These are phyloP conservation scores for Vireo altiloquus DNA, from an alignment of 2,113 vertebrate genomes.

Conservation along the genomic window DNA sequence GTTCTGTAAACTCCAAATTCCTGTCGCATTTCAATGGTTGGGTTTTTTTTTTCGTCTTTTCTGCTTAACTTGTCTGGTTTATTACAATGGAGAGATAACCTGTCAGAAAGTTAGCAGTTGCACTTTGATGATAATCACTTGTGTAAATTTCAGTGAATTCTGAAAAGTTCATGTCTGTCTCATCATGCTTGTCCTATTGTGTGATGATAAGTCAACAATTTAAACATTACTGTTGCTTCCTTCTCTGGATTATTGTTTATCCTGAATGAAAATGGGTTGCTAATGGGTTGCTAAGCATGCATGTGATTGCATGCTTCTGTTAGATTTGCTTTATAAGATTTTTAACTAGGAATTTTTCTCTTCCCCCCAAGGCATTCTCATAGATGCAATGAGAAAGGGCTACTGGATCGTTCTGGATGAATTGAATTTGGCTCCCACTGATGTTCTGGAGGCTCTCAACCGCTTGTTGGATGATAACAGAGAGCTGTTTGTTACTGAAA, in stretches of 20 bases:
- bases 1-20: not conserved
- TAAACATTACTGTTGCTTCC: not conserved
- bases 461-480: constrained; percentile 94
- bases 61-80: not conserved
- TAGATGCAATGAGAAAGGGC: constrained; percentile 95
- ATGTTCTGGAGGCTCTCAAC: constrained; percentile 96
- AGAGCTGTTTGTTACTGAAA: constrained; percentile 93
- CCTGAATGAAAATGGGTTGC: not conserved
- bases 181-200: not conserved
- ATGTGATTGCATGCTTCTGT: not conserved
- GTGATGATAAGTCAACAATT: not conserved
- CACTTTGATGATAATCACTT: not conserved
- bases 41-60: not conserved
- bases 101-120: not conserved
- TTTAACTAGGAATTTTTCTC: not conserved
- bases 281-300: not conserved
- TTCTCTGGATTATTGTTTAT: not conserved
- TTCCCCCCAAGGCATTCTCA: constrained; percentile 82
- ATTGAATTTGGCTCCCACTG: constrained; percentile 94
- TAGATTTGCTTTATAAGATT: not conserved
- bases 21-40: not conserved
- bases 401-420: constrained; percentile 98
- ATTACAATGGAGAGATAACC: not conserved
- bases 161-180: not conserved
- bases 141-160: not conserved